These are phyloP conservation scores for Allophyes oxyacanthae DNA, from an alignment of 2,888 invertebrate genomes.

Conservation along the genomic window DNA sequence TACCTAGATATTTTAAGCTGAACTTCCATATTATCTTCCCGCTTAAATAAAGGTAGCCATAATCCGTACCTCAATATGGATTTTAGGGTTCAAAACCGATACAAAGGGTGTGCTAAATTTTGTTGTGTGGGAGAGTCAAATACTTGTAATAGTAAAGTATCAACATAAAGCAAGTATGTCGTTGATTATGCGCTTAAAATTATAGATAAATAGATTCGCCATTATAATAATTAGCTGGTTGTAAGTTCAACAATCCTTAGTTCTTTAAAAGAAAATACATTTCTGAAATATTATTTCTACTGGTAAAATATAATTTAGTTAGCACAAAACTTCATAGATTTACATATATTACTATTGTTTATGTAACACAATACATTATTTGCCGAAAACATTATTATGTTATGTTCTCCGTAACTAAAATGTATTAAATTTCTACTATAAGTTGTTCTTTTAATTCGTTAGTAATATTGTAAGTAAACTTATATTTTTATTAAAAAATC, in stretches of 20 bases:
- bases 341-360: too few species aligned
- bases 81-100: constrained; percentile 20
- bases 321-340: not conserved
- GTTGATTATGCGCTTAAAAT: constrained; percentile 55
- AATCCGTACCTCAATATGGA: constrained; percentile 48
- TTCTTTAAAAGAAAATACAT: constrained; percentile 13
- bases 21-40: constrained; percentile 62
- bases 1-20: constrained; percentile 67
- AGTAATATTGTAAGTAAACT: constrained; percentile 40
- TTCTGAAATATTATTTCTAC: too few species aligned
- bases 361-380: constrained; percentile 12
- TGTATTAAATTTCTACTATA: constrained; percentile 21
- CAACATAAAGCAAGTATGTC: constrained; percentile 26
- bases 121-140: constrained; percentile 21
- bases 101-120: constrained; percentile 34
- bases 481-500: constrained; percentile 53
- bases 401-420: constrained; percentile 1
- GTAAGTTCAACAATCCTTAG: not conserved
- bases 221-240: constrained; percentile 41
- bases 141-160: constrained; percentile 33
- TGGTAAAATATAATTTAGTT: too few species aligned
- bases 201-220: constrained; percentile 46
- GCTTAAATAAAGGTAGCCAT: constrained; percentile 50
- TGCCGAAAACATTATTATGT: not conserved
- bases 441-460: constrained; percentile 33